Percentiles rank a stretch among this genome's conserved stretches.
These are phyloP conservation scores for Gasterosteus aculeatus DNA, from an alignment of 2,113 vertebrate species.

Conservation along the genomic window DNA sequence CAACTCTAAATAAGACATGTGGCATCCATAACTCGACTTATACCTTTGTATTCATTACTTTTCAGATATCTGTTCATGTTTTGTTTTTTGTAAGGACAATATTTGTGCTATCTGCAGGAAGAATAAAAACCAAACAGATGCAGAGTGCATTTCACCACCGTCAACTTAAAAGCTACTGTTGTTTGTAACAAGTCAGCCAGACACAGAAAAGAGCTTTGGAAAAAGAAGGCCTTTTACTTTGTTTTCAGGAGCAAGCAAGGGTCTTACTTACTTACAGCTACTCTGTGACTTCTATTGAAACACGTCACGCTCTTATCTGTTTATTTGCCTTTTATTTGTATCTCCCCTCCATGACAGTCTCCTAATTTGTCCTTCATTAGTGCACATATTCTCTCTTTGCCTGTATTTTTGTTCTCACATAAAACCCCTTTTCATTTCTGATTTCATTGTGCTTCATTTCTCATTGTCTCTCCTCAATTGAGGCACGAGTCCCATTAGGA, in stretches of 20 bases:
- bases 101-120: not conserved
- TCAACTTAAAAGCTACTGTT: slow-evolving; percentile 37
- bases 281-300: slow-evolving; percentile 31
- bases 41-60: not conserved
- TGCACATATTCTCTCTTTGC: slow-evolving; percentile 4
- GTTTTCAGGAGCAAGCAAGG: slow-evolving; percentile 28
- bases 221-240: slow-evolving; percentile 29
- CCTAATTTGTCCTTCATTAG: slow-evolving; percentile 31
- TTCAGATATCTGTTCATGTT: not conserved
- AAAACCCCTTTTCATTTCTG: slow-evolving; percentile 17
- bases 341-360: slow-evolving; percentile 21
- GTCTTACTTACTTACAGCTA: slow-evolving; percentile 31
- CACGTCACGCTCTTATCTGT: slow-evolving; percentile 25
- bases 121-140: not conserved
- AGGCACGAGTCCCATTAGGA: slow-evolving; percentile 53
- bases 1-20: not conserved
- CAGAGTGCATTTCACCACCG: slow-evolving; percentile 1
- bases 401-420: not conserved
- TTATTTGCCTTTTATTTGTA: not conserved
- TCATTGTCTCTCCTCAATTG: not conserved
- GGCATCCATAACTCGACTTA: not conserved
- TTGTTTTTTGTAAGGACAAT: not conserved
- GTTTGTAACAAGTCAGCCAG: slow-evolving; percentile 40
- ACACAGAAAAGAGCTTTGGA: slow-evolving; percentile 36
- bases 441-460: slow-evolving; percentile 19